These are phyloP conservation scores for Apoda limacodes DNA, from an alignment of 2,888 invertebrate genomes.

Conservation along the genomic window DNA sequence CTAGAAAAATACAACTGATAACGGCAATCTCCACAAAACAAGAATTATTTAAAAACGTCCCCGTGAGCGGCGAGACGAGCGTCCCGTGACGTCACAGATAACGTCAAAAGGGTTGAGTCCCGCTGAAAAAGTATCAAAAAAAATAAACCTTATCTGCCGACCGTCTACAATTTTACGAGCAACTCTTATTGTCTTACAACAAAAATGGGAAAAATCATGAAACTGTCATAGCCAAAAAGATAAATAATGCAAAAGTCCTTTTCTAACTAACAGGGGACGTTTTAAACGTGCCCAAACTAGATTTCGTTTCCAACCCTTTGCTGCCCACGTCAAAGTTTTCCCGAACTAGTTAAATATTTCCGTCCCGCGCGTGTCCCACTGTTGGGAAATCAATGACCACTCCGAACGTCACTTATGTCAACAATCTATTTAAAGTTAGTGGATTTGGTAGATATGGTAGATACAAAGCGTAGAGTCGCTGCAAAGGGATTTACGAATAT, in stretches of 20 bases:
- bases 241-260: neutral
- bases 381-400: conserved; percentile 30
- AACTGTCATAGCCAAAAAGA: neutral
- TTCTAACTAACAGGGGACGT: neutral
- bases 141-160: conserved; percentile 40
- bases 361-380: conserved; percentile 11
- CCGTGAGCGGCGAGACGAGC: conserved; percentile 34
- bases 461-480: too few species aligned
- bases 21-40: too few species aligned
- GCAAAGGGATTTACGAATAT: too few species aligned
- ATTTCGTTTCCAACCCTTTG: conserved; percentile 7
- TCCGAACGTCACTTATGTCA: conserved; percentile 18
- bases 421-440: conserved; percentile 8
- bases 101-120: conserved; percentile 61
- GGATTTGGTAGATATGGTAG: too few species aligned
- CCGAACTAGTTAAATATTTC: conserved; percentile 38
- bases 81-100: conserved; percentile 55
- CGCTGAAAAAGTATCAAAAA: conserved; percentile 32
- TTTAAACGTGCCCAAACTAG: neutral
- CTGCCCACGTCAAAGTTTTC: conserved; percentile 29
- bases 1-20: too few species aligned
- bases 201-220: conserved; percentile 17
- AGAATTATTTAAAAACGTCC: conserved; percentile 27
- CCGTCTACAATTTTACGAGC: conserved; percentile 26
- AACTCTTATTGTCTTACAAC: conserved; percentile 21